Percentiles rank a stretch among this genome's conserved stretches.
phyloP scores from a whole-genome alignment of 2,888 invertebrate species.

The Diarsia dahlii region DNA sequence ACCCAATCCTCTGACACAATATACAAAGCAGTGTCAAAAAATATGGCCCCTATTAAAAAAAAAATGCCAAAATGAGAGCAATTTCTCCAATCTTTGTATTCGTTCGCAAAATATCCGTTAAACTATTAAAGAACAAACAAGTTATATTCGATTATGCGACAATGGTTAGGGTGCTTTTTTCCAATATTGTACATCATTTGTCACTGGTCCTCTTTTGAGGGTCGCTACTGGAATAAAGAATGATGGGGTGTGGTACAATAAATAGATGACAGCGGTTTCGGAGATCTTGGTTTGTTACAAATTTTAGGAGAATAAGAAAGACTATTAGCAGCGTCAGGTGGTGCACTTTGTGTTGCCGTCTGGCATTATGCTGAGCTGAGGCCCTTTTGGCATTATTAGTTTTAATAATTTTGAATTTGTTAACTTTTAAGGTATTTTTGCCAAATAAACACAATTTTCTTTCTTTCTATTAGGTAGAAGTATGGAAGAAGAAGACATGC shows the following conservation, averaged over 20 bases:
- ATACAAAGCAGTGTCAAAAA: slow-evolving; percentile 4
- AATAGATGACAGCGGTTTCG: slow-evolving; percentile 45
- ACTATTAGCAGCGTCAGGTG: too few relatives aligned
- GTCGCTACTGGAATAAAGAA: slow-evolving; percentile 80
- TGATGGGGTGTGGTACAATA: slow-evolving; percentile 65
- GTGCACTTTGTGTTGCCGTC: too few relatives aligned
- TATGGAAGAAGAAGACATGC: too few relatives aligned
- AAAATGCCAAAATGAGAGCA: slow-evolving; percentile 24
- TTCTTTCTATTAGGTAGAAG: too few relatives aligned
- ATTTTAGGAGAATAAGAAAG: not conserved
- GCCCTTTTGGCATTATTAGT: too few relatives aligned
- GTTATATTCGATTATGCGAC: slow-evolving; percentile 75
- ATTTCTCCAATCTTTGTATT: slow-evolving; percentile 48
- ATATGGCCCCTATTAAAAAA: slow-evolving; percentile 36
- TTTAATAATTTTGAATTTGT: too few relatives aligned
- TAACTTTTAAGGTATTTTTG: too few relatives aligned
- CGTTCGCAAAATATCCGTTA: slow-evolving; percentile 73
- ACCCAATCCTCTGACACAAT: not conserved
- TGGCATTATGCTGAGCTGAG: too few relatives aligned
- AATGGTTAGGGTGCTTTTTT: slow-evolving; percentile 80
- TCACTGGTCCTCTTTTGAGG: slow-evolving; percentile 82
- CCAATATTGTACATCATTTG: slow-evolving; percentile 87
- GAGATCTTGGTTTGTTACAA: not conserved
- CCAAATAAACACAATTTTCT: too few relatives aligned
- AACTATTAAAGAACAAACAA: slow-evolving; percentile 77